Conservation (phyloP, 2,888 invertebrate species). For the Salpingus planirostris region DNA sequence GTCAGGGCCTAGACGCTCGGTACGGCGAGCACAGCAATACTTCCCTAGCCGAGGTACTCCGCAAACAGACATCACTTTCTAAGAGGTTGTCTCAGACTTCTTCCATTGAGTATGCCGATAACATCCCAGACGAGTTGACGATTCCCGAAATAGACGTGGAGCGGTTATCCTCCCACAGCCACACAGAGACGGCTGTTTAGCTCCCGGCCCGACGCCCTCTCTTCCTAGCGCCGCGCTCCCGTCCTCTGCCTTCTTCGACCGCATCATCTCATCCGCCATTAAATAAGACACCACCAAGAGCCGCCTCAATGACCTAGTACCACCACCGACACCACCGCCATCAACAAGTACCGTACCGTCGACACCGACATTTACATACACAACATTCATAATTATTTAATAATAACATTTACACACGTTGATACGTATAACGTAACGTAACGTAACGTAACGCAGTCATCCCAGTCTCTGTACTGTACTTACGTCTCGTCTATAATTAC, state of each 20-base stretch:
- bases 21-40: slow-evolving; percentile 87
- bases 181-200: slow-evolving; percentile 91
- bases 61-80: slow-evolving; percentile 86
- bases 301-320: slow-evolving; percentile 3
- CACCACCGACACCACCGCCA: slow-evolving; percentile 1
- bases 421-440: too few species aligned
- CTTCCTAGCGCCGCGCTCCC: slow-evolving; percentile 18
- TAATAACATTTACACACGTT: too few species aligned
- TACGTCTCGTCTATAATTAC: too few species aligned
- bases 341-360: slow-evolving; percentile 10
- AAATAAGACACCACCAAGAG: slow-evolving; percentile 8
- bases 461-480: too few species aligned
- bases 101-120: slow-evolving; percentile 86
- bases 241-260: slow-evolving; percentile 22
- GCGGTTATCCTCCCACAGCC: slow-evolving; percentile 85
- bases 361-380: too few species aligned
- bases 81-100: slow-evolving; percentile 88
- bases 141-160: slow-evolving; percentile 90
- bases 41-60: slow-evolving; percentile 85
- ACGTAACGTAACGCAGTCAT: too few species aligned
- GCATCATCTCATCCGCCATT: too few species aligned
- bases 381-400: too few species aligned
- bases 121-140: slow-evolving; percentile 78
- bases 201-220: slow-evolving; percentile 27
- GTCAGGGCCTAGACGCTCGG: slow-evolving; percentile 96